Percentiles rank a stretch among this genome's conserved stretches.
Evolutionary conservation across 2,113 vertebrate genomes (phyloP).

Genomic region (Lepus timidus): DNA sequence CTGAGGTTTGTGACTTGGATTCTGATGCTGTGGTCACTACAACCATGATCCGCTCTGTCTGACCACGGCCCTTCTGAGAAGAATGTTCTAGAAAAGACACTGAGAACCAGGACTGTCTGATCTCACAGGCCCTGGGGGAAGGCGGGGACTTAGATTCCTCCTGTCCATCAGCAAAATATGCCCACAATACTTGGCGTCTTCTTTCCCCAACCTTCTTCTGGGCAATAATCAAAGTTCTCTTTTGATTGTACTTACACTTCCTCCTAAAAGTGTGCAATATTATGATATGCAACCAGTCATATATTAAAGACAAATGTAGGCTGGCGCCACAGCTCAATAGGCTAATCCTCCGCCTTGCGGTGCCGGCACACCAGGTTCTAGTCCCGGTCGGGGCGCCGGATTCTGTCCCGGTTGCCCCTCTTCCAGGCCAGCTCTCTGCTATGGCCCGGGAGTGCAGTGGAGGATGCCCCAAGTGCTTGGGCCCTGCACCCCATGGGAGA

Average conservation of each 20-base stretch:
- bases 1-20: slow-evolving; percentile 32
- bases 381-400: no score
- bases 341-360: no score
- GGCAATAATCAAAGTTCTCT: not conserved
- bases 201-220: not conserved
- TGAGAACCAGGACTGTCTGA: not conserved
- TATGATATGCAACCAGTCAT: not conserved
- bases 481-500: no score
- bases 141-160: not conserved
- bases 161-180: not conserved
- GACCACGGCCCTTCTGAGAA: not conserved
- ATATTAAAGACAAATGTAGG: not conserved
- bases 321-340: no score
- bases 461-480: no score
- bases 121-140: not conserved
- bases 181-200: not conserved
- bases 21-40: not conserved
- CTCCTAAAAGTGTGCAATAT: not conserved
- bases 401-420: no score
- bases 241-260: slow-evolving; percentile 21
- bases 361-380: no score
- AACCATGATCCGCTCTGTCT: not conserved
- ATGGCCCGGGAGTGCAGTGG: no score
- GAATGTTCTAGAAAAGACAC: not conserved
- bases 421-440: no score